Evolutionary conservation across 1,140 invertebrate genomes (phyloP).

Genomic region (Telenomus remus): DNA sequence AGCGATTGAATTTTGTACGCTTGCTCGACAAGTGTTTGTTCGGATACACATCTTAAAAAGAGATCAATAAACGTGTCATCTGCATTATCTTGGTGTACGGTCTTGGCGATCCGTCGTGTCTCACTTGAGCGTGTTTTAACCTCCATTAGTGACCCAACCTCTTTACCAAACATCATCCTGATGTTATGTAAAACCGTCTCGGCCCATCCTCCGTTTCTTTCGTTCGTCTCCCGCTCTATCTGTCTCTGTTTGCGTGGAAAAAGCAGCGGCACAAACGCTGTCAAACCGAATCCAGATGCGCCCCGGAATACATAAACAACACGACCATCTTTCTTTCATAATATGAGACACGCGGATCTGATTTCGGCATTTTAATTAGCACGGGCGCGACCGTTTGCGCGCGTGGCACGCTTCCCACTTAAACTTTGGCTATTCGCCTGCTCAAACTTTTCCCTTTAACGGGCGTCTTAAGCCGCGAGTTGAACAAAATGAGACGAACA

Average conservation of each 20-base stretch:
- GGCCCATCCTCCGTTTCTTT: slow-evolving; percentile 38
- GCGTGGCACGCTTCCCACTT: slow-evolving; percentile 63
- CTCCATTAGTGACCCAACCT: slow-evolving; percentile 70
- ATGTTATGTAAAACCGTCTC: slow-evolving; percentile 74
- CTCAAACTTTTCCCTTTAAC: slow-evolving; percentile 54
- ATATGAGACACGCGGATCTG: slow-evolving; percentile 57
- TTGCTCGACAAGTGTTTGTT: too few species aligned
- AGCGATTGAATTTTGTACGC: too few species aligned
- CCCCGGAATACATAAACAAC: slow-evolving; percentile 73
- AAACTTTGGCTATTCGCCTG: slow-evolving; percentile 64
- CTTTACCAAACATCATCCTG: slow-evolving; percentile 59
- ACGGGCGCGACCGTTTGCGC: slow-evolving; percentile 5
- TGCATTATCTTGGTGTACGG: slow-evolving; percentile 33
- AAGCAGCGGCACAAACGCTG: slow-evolving; percentile 61
- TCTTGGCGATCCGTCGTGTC: slow-evolving; percentile 32
- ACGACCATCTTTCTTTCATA: slow-evolving; percentile 56
- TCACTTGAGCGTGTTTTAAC: slow-evolving; percentile 68
- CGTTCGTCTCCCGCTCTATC: slow-evolving; percentile 17
- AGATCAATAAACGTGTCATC: slow-evolving; percentile 50
- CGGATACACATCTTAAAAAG: slow-evolving; percentile 22
- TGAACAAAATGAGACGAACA: slow-evolving; percentile 52
- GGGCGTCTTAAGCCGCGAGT: slow-evolving; percentile 46
- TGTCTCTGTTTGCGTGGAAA: slow-evolving; percentile 27
- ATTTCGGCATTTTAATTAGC: slow-evolving; percentile 72
- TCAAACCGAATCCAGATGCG: slow-evolving; percentile 68